Conservation (phyloP, 2,888 invertebrate species). For the Euplagia quadripunctaria region DNA sequence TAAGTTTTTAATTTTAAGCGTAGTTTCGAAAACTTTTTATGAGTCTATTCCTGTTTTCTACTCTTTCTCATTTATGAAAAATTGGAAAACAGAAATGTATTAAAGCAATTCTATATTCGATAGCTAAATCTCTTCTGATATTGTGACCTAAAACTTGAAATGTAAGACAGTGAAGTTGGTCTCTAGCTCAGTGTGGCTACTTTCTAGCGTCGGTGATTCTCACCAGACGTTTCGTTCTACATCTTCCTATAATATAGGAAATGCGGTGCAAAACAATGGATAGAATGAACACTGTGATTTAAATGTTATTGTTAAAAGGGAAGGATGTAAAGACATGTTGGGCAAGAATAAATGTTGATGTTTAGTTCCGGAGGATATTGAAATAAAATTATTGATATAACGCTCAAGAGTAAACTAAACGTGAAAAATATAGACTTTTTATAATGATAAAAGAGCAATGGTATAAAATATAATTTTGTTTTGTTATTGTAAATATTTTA, state of each 20-base stretch:
- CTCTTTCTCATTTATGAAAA: conserved; percentile 37
- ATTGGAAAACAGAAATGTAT: conserved; percentile 25
- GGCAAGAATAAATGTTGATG: conserved; percentile 49
- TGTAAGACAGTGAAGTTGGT: conserved; percentile 9
- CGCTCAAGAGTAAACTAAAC: conserved; percentile 66
- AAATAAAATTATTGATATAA: conserved; percentile 58
- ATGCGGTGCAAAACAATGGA: conserved; percentile 61
- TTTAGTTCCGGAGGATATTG: conserved; percentile 55
- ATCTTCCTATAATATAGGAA: conserved; percentile 55
- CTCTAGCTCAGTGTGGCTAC: conserved; percentile 15
- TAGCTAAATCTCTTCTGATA: conserved; percentile 17
- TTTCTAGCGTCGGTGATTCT: conserved; percentile 8
- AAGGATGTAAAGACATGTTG: conserved; percentile 57
- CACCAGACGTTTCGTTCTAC: conserved; percentile 38
- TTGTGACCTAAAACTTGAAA: conserved; percentile 15
- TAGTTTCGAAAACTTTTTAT: conserved; percentile 33
- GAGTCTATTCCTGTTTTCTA: conserved; percentile 37
- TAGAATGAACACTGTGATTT: conserved; percentile 76
- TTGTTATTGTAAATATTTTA: conserved; percentile 75
- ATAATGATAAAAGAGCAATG: conserved; percentile 72
- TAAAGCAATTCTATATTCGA: conserved; percentile 16
- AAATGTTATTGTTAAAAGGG: conserved; percentile 66
- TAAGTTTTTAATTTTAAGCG: conserved; percentile 49
- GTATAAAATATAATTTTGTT: conserved; percentile 64
- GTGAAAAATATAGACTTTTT: conserved; percentile 66